These are phyloP conservation scores for Brachyalestes nurse DNA, from an alignment of 2,797 vertebrate species.

Conservation along the genomic window DNA sequence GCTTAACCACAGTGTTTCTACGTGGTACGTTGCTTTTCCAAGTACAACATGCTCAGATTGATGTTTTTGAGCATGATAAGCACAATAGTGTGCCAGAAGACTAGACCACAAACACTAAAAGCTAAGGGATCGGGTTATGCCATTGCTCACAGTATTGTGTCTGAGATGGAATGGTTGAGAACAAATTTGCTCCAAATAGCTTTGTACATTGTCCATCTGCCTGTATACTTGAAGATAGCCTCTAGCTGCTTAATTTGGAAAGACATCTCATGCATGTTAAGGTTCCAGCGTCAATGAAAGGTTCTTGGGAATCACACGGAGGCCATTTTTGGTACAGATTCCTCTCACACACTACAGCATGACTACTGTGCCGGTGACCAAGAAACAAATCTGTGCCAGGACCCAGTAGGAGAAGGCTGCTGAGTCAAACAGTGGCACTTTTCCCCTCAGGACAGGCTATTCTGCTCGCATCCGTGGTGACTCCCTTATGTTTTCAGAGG, in stretches of 20 bases:
- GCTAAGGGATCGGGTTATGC: background rate
- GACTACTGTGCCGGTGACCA: conserved; percentile 47
- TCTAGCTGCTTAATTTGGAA: background rate
- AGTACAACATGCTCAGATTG: conserved; percentile 17
- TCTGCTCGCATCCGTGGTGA: background rate
- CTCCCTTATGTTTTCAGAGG: conserved; percentile 35
- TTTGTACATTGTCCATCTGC: conserved; percentile 1
- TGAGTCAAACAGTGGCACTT: conserved; percentile 49
- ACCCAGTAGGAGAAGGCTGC: conserved; percentile 43
- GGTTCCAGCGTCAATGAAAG: background rate
- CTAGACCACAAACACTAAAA: background rate
- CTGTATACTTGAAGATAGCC: background rate
- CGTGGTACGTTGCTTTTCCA: conserved; percentile 20
- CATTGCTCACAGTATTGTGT: background rate
- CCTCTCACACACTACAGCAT: conserved; percentile 9
- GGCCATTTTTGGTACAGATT: conserved; percentile 39
- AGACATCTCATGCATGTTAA: background rate
- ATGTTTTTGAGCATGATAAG: conserved; percentile 28
- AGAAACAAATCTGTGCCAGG: conserved; percentile 54
- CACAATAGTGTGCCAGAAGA: background rate
- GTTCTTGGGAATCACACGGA: conserved; percentile 8
- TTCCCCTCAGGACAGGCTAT: conserved; percentile 30
- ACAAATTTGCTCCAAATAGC: background rate
- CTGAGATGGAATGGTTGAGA: background rate
- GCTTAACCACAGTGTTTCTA: conserved; percentile 8